Conservation (phyloP, 2,888 invertebrate species). For the Cyrtodaria siliqua region DNA sequence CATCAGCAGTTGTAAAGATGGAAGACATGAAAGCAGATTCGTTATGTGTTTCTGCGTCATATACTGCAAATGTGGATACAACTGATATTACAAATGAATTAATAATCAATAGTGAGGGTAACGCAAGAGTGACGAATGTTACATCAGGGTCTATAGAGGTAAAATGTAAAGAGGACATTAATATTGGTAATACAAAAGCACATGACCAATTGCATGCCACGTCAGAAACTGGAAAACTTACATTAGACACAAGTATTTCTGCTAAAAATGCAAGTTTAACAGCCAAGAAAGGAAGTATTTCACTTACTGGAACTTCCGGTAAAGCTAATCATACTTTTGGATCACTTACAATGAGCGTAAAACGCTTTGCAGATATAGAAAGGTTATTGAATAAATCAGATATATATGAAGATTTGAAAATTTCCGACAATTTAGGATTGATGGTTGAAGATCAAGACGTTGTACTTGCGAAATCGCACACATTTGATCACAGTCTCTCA, state of each 20-base stretch:
- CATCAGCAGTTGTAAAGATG: no score
- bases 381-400: no score
- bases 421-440: not conserved
- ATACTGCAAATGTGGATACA: not conserved
- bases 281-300: not conserved
- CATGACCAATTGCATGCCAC: not conserved
- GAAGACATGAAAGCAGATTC: no score
- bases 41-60: no score
- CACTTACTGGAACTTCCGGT: no score
- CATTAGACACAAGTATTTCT: not conserved
- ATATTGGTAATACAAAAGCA: not conserved
- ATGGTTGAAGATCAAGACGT: conserved; percentile 2
- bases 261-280: not conserved
- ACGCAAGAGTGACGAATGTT: not conserved
- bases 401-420: no score
- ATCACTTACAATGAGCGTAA: no score
- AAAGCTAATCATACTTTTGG: no score
- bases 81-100: not conserved
- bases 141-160: not conserved
- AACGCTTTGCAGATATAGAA: no score
- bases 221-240: no score
- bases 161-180: not conserved
- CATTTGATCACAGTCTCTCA: not conserved
- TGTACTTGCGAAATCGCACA: not conserved
- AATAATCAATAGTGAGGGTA: not conserved